These are phyloP conservation scores for Spodoptera frugiperda DNA, from an alignment of 1,140 invertebrate genomes.

Conservation along the genomic window DNA sequence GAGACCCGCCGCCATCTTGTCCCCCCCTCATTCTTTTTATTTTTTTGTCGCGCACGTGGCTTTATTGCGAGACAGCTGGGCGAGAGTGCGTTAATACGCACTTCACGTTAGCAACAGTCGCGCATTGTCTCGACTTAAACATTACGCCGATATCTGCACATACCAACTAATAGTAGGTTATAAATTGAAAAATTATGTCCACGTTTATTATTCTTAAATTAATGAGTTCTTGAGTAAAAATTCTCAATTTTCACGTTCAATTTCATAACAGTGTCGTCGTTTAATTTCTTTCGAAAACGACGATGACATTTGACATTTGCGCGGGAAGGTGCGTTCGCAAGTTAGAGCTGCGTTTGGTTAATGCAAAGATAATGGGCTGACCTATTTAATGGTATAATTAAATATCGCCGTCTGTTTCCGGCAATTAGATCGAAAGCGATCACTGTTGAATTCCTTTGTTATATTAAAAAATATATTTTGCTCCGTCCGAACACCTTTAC, in stretches of 20 bases:
- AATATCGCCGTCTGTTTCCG: conserved; percentile 77
- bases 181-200: conserved; percentile 22
- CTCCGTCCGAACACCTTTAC: conserved; percentile 74
- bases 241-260: too few relatives aligned
- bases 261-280: conserved; percentile 55
- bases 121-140: conserved; percentile 13
- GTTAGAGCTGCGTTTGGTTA: conserved; percentile 72
- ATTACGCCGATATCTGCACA: conserved; percentile 11
- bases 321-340: conserved; percentile 61
- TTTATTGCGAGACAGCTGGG: conserved; percentile 79
- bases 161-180: not conserved
- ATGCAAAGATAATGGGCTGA: conserved; percentile 74
- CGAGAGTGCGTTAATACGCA: conserved; percentile 66
- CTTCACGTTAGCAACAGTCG: conserved; percentile 71
- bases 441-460: conserved; percentile 67
- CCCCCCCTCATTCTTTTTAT: conserved; percentile 73
- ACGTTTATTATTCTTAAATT: not conserved
- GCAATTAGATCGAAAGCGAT: conserved; percentile 73
- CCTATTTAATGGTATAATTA: conserved; percentile 80
- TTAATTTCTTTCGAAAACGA: conserved; percentile 30
- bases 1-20: conserved; percentile 78
- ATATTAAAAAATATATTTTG: conserved; percentile 65
- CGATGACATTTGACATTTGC: conserved; percentile 75
- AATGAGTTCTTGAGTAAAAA: too few relatives aligned
- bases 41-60: conserved; percentile 79